phyloP scores from a whole-genome alignment of 2,113 vertebrate species.

The Pipa parva region DNA sequence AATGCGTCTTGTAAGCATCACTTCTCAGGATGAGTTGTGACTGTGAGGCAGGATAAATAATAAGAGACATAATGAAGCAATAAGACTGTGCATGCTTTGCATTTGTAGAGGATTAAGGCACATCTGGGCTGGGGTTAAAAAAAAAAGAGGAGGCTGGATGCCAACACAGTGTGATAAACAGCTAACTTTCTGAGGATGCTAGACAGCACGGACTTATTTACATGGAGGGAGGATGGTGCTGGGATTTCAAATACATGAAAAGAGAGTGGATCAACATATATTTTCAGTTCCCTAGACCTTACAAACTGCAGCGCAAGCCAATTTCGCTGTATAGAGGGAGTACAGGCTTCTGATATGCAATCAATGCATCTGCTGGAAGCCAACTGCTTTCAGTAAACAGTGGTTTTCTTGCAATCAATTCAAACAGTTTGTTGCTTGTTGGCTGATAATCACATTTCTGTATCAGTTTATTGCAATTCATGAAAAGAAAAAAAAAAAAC shows the following conservation, averaged over 20 bases:
- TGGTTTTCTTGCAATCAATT: slow-evolving; percentile 4
- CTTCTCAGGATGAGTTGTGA: slow-evolving; percentile 30
- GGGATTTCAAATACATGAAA: not conserved
- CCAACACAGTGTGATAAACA: slow-evolving; percentile 22
- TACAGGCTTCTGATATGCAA: slow-evolving; percentile 2
- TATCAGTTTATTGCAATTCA: not conserved
- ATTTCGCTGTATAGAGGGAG: not conserved
- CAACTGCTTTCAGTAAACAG: slow-evolving; percentile 9
- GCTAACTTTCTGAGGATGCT: slow-evolving; percentile 6
- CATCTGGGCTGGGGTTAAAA: slow-evolving; percentile 36
- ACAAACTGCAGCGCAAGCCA: not conserved
- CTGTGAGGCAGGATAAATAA: slow-evolving; percentile 28
- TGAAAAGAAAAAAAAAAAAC: not conserved
- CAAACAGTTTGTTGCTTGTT: not conserved
- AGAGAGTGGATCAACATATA: slow-evolving; percentile 5
- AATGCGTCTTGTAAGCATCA: slow-evolving; percentile 1
- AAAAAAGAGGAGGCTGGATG: slow-evolving; percentile 25
- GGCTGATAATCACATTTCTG: slow-evolving; percentile 4
- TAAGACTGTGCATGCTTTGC: slow-evolving; percentile 28
- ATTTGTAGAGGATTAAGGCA: slow-evolving; percentile 36
- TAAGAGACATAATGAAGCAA: slow-evolving; percentile 36
- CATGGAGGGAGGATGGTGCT: not conserved
- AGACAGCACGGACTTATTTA: slow-evolving; percentile 13
- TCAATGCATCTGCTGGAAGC: slow-evolving; percentile 4
- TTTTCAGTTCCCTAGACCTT: not conserved